Conservation (phyloP, 2,113 vertebrate species). For the Leptobrachium ailaonicum region DNA sequence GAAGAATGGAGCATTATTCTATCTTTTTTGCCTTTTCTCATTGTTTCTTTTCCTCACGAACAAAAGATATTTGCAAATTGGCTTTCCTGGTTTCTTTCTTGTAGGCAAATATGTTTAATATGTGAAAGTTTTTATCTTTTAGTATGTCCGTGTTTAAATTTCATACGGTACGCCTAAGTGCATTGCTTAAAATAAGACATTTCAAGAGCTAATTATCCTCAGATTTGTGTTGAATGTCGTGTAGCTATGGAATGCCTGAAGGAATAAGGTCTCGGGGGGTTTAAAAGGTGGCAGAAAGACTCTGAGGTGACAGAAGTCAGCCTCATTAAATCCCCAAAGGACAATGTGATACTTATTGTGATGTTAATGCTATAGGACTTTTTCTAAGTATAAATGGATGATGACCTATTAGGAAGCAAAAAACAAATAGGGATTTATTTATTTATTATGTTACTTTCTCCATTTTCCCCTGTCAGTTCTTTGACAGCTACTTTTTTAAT, state of each 20-base stretch:
- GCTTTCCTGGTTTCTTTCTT: no score
- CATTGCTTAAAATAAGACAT: neutral
- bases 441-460: constrained; percentile 20
- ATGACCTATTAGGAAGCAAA: constrained; percentile 18
- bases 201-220: constrained; percentile 33
- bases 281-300: constrained; percentile 13
- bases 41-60: no score
- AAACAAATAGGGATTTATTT: constrained; percentile 22
- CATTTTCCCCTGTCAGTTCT: neutral
- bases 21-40: no score
- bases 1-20: no score
- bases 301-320: constrained; percentile 46
- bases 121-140: no score
- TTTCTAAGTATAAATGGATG: constrained; percentile 10
- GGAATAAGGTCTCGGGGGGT: constrained; percentile 11
- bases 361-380: constrained; percentile 27
- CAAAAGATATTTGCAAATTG: no score
- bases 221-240: constrained; percentile 9
- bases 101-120: neutral
- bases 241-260: constrained; percentile 22
- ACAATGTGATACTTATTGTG: constrained; percentile 9
- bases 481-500: constrained; percentile 30
- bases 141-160: no score
- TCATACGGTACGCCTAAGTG: no score
- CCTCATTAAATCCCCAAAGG: constrained; percentile 45